A percentile compares a stretch with the other conserved stretches of the same genome.
phyloP scores from a whole-genome alignment of 2,113 vertebrate genomes.

The Pedetes capensis region DNA sequence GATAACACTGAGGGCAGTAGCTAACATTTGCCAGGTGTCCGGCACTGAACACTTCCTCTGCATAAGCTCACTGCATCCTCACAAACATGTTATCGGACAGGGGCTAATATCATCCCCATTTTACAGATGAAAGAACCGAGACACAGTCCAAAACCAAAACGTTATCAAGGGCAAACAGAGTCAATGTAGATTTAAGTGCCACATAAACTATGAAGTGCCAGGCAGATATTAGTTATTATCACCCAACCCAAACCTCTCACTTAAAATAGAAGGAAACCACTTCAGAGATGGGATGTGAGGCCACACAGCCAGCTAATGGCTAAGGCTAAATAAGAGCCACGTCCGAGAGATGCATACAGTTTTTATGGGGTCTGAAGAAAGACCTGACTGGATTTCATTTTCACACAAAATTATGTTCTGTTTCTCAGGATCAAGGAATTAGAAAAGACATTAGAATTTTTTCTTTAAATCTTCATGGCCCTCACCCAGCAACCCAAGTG shows the following conservation, averaged over 20 bases:
- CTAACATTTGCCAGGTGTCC: accelerated
- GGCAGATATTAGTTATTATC: neutral
- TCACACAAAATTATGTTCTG: conserved; percentile 28
- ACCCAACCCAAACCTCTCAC: no score
- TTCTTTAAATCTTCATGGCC: neutral
- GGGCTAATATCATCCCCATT: neutral
- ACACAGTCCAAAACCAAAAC: neutral
- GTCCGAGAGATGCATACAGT: neutral
- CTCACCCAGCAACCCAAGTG: neutral
- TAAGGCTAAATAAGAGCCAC: neutral
- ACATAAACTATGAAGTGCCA: neutral
- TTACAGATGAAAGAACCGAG: neutral
- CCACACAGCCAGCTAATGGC: neutral
- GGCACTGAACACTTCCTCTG: accelerated
- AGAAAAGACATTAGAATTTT: neutral
- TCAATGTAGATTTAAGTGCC: neutral
- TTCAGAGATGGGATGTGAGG: neutral
- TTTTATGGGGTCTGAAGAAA: neutral
- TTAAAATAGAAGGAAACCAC: neutral
- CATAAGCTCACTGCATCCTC: neutral
- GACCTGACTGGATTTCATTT: neutral
- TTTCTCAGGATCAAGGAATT: conserved; percentile 32
- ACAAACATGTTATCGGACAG: no score
- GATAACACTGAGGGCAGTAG: neutral
- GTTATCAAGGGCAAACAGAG: neutral